A percentile compares a stretch with the other conserved stretches of the same genome.
Evolutionary conservation across 1,140 invertebrate species (phyloP).

Genomic region (Cydia pomonella): DNA sequence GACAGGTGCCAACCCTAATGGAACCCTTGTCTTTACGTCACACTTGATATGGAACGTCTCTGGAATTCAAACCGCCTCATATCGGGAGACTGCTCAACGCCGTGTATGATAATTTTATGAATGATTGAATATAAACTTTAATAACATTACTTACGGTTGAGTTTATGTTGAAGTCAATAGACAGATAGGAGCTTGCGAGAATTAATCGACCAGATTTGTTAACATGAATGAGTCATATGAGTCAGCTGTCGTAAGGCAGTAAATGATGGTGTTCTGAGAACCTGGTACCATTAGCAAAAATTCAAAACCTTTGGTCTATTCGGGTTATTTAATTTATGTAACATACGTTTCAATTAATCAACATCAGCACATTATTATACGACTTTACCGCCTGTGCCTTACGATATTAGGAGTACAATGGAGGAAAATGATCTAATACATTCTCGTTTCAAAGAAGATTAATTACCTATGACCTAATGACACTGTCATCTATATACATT

Average conservation of each 20-base stretch:
- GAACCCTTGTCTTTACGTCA: conserved; percentile 23
- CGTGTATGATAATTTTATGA: background rate
- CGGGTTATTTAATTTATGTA: background rate
- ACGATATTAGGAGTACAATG: no score
- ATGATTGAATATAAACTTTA: background rate
- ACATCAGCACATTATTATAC: no score
- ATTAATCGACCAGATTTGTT: background rate
- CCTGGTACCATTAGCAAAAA: background rate
- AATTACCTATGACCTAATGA: no score
- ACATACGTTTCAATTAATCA: background rate
- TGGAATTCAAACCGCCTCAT: background rate
- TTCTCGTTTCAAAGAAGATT: no score
- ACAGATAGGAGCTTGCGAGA: background rate
- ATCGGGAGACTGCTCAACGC: background rate
- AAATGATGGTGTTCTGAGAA: background rate
- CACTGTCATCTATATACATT: no score
- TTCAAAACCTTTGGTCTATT: background rate
- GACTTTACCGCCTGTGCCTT: no score
- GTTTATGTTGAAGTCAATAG: background rate
- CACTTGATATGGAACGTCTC: conserved; percentile 13
- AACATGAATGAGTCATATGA: conserved; percentile 1
- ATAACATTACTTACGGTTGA: background rate
- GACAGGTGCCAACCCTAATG: conserved; percentile 16
- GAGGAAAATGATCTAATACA: no score
- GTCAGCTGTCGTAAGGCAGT: conserved; percentile 8